Conservation (phyloP, 2,888 invertebrate genomes). For the Cosmopolites sordidus region DNA sequence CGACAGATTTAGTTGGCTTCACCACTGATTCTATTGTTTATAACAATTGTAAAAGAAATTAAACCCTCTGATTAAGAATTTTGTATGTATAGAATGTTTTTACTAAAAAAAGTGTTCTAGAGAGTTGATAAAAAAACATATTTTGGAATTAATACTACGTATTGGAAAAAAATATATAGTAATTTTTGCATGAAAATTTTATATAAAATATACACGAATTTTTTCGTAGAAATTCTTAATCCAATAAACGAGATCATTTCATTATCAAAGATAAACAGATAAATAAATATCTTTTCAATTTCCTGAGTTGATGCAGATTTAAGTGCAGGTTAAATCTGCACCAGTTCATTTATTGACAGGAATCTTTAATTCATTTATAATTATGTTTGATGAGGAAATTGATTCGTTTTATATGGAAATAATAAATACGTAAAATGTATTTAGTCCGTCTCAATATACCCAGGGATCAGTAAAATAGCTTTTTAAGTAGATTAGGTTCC, state of each 20-base stretch:
- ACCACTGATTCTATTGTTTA: conserved; percentile 2
- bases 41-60: conserved; percentile 13
- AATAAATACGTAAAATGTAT: conserved; percentile 34
- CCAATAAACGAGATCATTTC: no score
- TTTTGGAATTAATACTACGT: conserved; percentile 36
- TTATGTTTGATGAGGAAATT: conserved; percentile 1
- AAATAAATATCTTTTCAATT: no score
- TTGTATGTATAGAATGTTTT: conserved; percentile 29
- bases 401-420: neutral
- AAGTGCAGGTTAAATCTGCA: conserved; percentile 22
- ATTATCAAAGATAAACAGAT: no score
- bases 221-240: conserved; percentile 19
- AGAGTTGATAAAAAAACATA: conserved; percentile 38
- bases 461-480: conserved; percentile 34
- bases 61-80: conserved; percentile 42
- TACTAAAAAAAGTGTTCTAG: conserved; percentile 32
- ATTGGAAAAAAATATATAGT: conserved; percentile 34
- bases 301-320: conserved; percentile 9
- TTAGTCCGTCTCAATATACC: conserved; percentile 38
- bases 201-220: conserved; percentile 34
- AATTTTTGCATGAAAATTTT: conserved; percentile 34
- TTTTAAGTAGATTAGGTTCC: conserved; percentile 18
- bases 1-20: neutral
- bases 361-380: no score
- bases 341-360: neutral